These are phyloP conservation scores for Ardeotis arabs DNA, from an alignment of 2,113 vertebrate species.

Conservation along the genomic window DNA sequence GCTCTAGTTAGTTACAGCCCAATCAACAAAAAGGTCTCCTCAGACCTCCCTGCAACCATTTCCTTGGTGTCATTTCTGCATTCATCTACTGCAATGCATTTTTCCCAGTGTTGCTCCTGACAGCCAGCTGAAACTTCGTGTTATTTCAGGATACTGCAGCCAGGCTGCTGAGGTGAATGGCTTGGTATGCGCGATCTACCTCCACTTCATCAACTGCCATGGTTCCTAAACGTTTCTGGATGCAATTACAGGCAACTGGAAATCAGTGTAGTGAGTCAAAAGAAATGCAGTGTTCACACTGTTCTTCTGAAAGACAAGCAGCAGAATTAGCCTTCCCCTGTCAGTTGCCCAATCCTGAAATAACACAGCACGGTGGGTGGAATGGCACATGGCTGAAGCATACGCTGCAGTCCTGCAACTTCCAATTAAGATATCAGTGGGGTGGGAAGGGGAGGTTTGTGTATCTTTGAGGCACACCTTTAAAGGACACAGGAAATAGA, in stretches of 20 bases:
- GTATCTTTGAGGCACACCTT: background rate
- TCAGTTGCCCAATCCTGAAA: background rate
- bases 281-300: background rate
- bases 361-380: background rate
- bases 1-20: background rate
- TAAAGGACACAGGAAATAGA: background rate
- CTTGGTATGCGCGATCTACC: background rate
- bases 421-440: background rate
- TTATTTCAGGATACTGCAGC: background rate
- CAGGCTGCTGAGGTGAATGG: fast-evolving
- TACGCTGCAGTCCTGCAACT: background rate
- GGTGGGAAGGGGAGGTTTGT: background rate
- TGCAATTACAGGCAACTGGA: background rate
- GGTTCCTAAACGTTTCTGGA: background rate
- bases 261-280: background rate
- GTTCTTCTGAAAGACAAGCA: background rate
- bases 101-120: background rate
- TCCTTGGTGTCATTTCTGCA: background rate
- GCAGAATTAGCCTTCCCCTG: background rate
- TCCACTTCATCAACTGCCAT: background rate
- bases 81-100: background rate
- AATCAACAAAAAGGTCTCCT: background rate
- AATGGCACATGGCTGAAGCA: background rate
- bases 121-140: background rate
- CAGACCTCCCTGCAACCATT: background rate